These are phyloP conservation scores for Passer domesticus DNA, from an alignment of 2,113 vertebrate genomes.

Conservation along the genomic window DNA sequence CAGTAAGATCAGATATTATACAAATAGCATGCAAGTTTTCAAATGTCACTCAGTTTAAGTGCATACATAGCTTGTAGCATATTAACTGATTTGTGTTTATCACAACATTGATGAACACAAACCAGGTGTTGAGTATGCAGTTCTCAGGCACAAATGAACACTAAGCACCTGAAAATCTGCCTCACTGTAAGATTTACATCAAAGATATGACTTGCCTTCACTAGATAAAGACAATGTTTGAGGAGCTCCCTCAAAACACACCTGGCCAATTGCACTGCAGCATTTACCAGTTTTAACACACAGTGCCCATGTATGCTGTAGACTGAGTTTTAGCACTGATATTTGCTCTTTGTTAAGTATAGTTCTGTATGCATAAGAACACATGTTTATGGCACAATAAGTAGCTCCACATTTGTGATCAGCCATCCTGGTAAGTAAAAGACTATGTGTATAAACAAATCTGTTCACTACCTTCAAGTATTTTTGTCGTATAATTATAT, in stretches of 20 bases:
- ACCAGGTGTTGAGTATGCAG: rapidly evolving
- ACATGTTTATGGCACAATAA: neutral
- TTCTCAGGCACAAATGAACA: rapidly evolving
- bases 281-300: neutral
- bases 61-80: neutral
- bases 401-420: constrained; percentile 38
- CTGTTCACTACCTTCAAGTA: constrained; percentile 73
- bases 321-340: neutral
- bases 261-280: rapidly evolving
- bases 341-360: neutral
- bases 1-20: neutral
- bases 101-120: neutral
- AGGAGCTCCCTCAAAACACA: neutral
- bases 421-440: constrained; percentile 44
- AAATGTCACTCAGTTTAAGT: neutral
- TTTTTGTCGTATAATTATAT: constrained; percentile 73
- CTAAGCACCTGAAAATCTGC: neutral
- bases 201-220: neutral
- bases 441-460: constrained; percentile 70
- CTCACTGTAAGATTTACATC: neutral
- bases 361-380: neutral
- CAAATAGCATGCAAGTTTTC: neutral
- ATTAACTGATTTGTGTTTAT: neutral
- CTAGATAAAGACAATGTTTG: neutral
- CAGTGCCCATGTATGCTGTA: rapidly evolving